Base-by-base conservation (phyloP, 2,888 invertebrate genomes). In the Urechis unicinctus region DNA sequence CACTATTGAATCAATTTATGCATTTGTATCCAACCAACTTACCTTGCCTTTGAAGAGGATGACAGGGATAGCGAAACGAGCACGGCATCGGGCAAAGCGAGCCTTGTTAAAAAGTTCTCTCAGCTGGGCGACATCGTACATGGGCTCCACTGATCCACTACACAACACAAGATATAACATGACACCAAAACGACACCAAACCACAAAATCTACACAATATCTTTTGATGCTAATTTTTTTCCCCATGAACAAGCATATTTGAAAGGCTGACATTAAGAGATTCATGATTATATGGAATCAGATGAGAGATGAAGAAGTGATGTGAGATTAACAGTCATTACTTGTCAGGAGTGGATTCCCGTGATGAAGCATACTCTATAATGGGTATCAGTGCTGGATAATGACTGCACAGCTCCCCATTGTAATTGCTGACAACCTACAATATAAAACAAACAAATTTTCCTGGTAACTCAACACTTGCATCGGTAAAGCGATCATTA, bases 61-160 rank as follows among this genome's bases (percentile, higher is more conserved):
- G 17, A 88, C 88, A 48, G 89, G 88, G 50, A 87, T 81, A 25
- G 86, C 86, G 78, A 89, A 89, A 68, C 89, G 81, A 53, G 86
- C 85, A 51, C 88, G 82, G 74, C 88, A 88, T 66, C 88, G 79
- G 1, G 88, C 88, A 71, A 85, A 83, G 68, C 86, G 82, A 26
- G 88, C 86, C 72, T 83, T 84, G 36, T 81, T 81, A 54, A 87
- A 84, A 57, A 85, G 75, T 58, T 86, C 86, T 61, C 83, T 82
- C 45, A 87, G 74, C 67, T 67, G 65, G 6, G 54, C 53, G 17
- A 62, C 51, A 56, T 74, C 70, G 61, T 69, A 70, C 22, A 72
- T 53, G 50, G 66, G 68, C 59, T 74, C 67, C 31, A 71, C 69
- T 5, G 59, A 61, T 31, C 3, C 48, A 55, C n/a, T 24, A 13